A percentile compares a stretch with the other conserved stretches of the same genome.
phyloP scores from a whole-genome alignment of 2,888 invertebrate species.

The Spisula subtruncata region DNA sequence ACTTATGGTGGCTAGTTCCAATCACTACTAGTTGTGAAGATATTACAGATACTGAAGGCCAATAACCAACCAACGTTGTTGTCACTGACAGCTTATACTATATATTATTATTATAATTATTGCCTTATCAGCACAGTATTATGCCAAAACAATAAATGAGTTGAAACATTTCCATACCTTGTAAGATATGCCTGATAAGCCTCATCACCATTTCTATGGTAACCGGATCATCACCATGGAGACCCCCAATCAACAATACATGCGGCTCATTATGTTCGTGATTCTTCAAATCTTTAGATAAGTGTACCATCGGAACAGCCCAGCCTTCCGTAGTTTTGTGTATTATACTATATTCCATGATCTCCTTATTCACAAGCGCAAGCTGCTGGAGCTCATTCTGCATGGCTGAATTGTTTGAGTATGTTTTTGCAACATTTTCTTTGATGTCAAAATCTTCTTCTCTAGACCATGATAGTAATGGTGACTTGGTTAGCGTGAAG shows the following conservation, averaged over 20 bases:
- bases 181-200: slow-evolving; percentile 93
- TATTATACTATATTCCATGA: slow-evolving; percentile 88
- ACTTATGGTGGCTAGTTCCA: no score
- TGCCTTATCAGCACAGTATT: no score
- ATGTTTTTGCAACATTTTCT: slow-evolving; percentile 89
- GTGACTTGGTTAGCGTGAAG: slow-evolving; percentile 91
- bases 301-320: slow-evolving; percentile 76
- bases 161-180: slow-evolving; percentile 72
- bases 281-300: slow-evolving; percentile 70
- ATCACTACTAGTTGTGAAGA: no score
- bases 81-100: no score
- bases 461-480: slow-evolving; percentile 91
- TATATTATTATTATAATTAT: no score
- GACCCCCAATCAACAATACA: slow-evolving; percentile 94
- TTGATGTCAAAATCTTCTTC: slow-evolving; percentile 87
- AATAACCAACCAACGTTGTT: no score
- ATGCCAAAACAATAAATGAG: no score
- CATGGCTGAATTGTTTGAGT: slow-evolving; percentile 91
- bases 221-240: slow-evolving; percentile 85
- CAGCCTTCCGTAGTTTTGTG: slow-evolving; percentile 69
- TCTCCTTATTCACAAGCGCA: slow-evolving; percentile 91
- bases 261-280: slow-evolving; percentile 91
- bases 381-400: slow-evolving; percentile 91
- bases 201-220: slow-evolving; percentile 85
- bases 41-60: no score